Conservation (phyloP, 2,797 vertebrate genomes). For the Microchirus variegatus region DNA sequence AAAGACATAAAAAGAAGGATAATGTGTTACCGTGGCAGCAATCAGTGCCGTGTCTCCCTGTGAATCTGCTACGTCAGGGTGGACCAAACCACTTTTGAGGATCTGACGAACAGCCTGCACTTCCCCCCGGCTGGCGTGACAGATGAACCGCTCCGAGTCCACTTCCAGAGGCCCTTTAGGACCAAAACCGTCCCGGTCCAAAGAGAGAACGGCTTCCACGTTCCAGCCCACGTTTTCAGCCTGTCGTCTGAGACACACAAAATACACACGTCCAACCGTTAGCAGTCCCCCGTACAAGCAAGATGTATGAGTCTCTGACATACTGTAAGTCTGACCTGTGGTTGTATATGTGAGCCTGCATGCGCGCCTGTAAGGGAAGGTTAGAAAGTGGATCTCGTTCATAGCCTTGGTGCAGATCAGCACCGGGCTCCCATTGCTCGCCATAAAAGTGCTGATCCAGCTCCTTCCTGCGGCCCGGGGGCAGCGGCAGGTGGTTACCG, state of each 20-base stretch:
- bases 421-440: conserved; percentile 53
- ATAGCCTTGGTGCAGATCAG: conserved; percentile 29
- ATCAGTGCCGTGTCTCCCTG: conserved; percentile 84
- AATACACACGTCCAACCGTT: not conserved
- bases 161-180: conserved; percentile 81
- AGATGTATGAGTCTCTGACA: not conserved
- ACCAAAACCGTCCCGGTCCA: conserved; percentile 75
- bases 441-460: conserved; percentile 79
- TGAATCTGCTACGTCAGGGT: conserved; percentile 83
- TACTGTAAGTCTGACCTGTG: conserved; percentile 79
- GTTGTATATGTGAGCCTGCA: conserved; percentile 80
- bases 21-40: conserved; percentile 82
- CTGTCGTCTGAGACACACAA: conserved; percentile 56
- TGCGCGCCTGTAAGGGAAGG: conserved; percentile 71
- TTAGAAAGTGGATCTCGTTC: conserved; percentile 35
- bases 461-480: conserved; percentile 70
- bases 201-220: conserved; percentile 75
- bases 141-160: conserved; percentile 78
- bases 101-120: conserved; percentile 61
- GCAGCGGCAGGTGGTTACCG: conserved; percentile 83
- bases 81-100: conserved; percentile 70
- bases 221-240: conserved; percentile 68
- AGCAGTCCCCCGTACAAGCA: not conserved
- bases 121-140: conserved; percentile 77
- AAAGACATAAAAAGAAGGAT: not conserved